These are phyloP conservation scores for Hymenopus coronatus DNA, from an alignment of 2,888 invertebrate species.

Conservation along the genomic window DNA sequence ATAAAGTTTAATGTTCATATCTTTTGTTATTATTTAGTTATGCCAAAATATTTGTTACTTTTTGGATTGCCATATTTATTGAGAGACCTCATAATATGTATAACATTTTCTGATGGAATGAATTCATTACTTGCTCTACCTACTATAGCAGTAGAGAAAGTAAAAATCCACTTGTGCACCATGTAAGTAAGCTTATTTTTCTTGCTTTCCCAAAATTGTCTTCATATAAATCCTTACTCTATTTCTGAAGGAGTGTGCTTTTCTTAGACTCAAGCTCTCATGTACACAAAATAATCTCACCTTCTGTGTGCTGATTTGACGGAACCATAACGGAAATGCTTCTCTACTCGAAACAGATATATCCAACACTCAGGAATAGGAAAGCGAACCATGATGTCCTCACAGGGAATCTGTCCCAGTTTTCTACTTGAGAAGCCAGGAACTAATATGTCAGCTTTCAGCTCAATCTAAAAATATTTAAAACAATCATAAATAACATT, in stretches of 20 bases:
- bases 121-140: too few relatives aligned
- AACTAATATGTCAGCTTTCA: constrained; percentile 92
- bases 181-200: too few relatives aligned
- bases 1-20: too few relatives aligned
- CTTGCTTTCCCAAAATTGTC: too few relatives aligned
- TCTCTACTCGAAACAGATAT: constrained; percentile 96
- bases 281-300: constrained; percentile 39
- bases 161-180: too few relatives aligned
- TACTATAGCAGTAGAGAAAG: too few relatives aligned
- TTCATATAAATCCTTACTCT: too few relatives aligned
- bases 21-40: too few relatives aligned
- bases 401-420: constrained; percentile 93
- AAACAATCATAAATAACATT: background rate
- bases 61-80: too few relatives aligned
- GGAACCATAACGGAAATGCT: constrained; percentile 96
- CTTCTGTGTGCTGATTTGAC: constrained; percentile 86
- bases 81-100: too few relatives aligned
- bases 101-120: too few relatives aligned
- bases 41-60: too few relatives aligned
- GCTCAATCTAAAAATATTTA: constrained; percentile 68
- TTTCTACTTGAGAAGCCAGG: constrained; percentile 96
- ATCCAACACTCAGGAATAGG: constrained; percentile 99
- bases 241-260: background rate
- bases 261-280: background rate
- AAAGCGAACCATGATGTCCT: constrained; percentile 93